Percentiles rank a stretch among this genome's conserved stretches.
These are phyloP conservation scores for Cotesia congregata DNA, from an alignment of 2,888 invertebrate genomes.

Conservation along the genomic window DNA sequence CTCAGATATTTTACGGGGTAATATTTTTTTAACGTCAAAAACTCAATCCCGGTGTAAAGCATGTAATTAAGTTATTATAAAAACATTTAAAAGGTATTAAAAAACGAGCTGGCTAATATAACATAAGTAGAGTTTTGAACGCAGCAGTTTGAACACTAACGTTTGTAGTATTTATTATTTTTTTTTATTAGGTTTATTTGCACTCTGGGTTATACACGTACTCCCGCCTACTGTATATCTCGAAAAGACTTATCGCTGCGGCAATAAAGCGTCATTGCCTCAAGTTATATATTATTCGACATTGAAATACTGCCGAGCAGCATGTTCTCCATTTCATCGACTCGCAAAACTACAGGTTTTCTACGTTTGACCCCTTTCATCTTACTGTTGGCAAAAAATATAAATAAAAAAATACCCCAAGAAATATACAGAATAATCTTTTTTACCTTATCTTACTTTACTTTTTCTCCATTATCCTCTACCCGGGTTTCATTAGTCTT, in stretches of 20 bases:
- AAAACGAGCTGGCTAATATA: background rate
- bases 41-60: background rate
- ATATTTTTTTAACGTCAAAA: background rate
- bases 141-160: background rate
- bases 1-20: too few species aligned
- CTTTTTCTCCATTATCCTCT: conserved; percentile 6
- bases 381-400: conserved; percentile 1
- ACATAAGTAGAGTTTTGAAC: background rate
- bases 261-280: conserved; percentile 51
- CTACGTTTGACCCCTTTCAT: conserved; percentile 30
- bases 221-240: conserved; percentile 27
- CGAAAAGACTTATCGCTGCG: conserved; percentile 49
- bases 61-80: background rate
- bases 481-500: background rate
- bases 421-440: conserved; percentile 11
- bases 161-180: background rate
- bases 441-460: conserved; percentile 32
- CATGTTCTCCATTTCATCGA: conserved; percentile 49
- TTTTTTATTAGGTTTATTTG: conserved; percentile 26
- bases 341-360: conserved; percentile 41
- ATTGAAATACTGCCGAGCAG: conserved; percentile 50
- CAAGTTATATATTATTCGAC: conserved; percentile 48
- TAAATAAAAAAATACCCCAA: background rate
- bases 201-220: background rate
- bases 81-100: background rate